A percentile compares a stretch with the other conserved stretches of the same genome.
Conservation (phyloP, 2,797 vertebrate genomes). For the Channa striata region DNA sequence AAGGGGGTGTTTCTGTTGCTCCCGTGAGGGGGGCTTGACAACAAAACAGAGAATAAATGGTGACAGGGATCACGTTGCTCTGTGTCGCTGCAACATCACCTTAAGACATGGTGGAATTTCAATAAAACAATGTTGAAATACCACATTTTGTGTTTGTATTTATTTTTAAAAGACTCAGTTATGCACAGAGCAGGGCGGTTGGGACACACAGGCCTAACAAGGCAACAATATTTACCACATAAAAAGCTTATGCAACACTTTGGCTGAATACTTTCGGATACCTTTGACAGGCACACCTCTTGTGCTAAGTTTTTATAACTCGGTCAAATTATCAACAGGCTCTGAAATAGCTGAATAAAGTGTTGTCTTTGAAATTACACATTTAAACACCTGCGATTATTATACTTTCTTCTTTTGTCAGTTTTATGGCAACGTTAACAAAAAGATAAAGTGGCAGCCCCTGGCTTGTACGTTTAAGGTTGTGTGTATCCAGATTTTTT, state of each 20-base stretch:
- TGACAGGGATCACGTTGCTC: not conserved
- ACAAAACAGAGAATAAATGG: constrained; percentile 18
- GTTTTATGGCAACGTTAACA: no score
- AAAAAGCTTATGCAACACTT: not conserved
- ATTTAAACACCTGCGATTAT: no score
- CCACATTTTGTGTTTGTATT: not conserved
- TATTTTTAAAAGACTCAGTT: not conserved
- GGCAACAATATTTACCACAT: not conserved
- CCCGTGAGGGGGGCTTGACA: no score
- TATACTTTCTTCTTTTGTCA: no score
- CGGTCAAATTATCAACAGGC: not conserved
- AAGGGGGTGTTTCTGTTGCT: no score
- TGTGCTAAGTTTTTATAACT: not conserved
- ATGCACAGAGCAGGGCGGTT: not conserved
- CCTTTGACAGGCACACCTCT: not conserved
- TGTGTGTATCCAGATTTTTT: no score
- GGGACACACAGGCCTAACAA: not conserved
- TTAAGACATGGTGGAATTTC: not conserved
- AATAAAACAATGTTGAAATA: constrained; percentile 6
- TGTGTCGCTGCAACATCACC: constrained; percentile 9
- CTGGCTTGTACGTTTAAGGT: no score
- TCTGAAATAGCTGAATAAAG: not conserved
- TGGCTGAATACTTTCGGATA: not conserved
- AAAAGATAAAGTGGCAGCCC: no score
- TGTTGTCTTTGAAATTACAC: not conserved